Evolutionary conservation across 2,797 vertebrate genomes (phyloP).

Genomic region (Bovichtus diacanthus): DNA sequence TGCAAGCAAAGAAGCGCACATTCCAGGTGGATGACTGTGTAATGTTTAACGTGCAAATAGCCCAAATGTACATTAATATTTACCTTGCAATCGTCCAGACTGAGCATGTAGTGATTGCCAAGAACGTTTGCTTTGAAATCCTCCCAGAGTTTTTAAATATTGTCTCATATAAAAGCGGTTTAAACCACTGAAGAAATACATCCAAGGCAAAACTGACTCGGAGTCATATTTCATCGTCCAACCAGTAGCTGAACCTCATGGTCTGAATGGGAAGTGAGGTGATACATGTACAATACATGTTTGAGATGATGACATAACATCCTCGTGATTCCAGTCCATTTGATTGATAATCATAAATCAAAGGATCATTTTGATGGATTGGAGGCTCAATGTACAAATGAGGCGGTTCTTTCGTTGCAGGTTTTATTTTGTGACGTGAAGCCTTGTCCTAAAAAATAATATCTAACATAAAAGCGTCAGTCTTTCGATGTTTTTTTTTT

Average conservation of each 20-base stretch:
- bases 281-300: background rate
- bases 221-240: no score
- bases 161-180: background rate
- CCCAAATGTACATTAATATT: no score
- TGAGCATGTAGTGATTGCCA: background rate
- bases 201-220: no score
- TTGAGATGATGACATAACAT: no score
- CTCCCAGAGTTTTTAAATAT: background rate
- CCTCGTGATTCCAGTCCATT: background rate
- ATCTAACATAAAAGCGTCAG: background rate
- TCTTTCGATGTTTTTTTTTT: background rate
- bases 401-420: background rate
- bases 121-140: background rate
- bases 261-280: background rate
- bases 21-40: background rate
- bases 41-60: background rate
- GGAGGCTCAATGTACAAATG: background rate
- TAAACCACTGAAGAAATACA: no score
- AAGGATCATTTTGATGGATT: background rate
- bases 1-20: no score
- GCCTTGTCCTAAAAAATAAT: background rate
- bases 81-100: background rate
- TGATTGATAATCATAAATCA: background rate
- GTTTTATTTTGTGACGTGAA: background rate
- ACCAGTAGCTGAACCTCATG: background rate